Base-by-base conservation (phyloP, 1,140 invertebrate genomes). In the Palaemon carinicauda region DNA sequence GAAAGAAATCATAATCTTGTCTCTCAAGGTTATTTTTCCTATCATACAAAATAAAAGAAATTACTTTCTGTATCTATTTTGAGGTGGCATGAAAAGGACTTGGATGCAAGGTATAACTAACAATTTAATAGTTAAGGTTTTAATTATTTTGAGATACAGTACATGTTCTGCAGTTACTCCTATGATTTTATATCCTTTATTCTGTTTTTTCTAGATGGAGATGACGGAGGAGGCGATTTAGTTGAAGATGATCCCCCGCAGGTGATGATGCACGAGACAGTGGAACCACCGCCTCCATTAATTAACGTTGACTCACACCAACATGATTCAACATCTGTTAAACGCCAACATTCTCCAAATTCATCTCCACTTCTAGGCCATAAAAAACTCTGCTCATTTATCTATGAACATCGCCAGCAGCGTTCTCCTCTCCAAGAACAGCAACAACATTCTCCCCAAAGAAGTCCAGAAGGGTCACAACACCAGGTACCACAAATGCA, bases 321-420 rank as follows among this genome's bases (percentile, higher is more conserved):
- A 12, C 41, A 69, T 4, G 54, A 41, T 5, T 74, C 54, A 19
- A 15, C 52, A 19, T 31, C 77, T 21, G 27, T 86, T 27, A 86
- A 86, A 50, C 60, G 83, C 50, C 77, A 50, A 15, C 83, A 54
- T 27, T 86, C 83, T 10, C 83, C 83, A 15, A 65, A 71, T 24
- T 86, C 83, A n/a, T 86, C 83, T 41, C 83, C 83, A 24, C 60
- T 71, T 14, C 83, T 86, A 27, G 65, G 50, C 41, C 83, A 86
- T 50, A 86, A 86, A 73, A 86, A 86, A 27, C 77, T 86, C 33
- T 86, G 83, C 73, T 80, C 83, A 31, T 65, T 75, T 1, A 9
- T 52, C 3, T 77, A 52, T 53, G 69, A 82, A 24, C 73, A 27
- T n/a, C 60, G 15, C 56, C 60, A 15, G 14, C 29, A 27, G 21